A percentile compares a stretch with the other conserved stretches of the same genome.
Conservation (phyloP, 2,797 vertebrate genomes). For the Muscicapa striata region DNA sequence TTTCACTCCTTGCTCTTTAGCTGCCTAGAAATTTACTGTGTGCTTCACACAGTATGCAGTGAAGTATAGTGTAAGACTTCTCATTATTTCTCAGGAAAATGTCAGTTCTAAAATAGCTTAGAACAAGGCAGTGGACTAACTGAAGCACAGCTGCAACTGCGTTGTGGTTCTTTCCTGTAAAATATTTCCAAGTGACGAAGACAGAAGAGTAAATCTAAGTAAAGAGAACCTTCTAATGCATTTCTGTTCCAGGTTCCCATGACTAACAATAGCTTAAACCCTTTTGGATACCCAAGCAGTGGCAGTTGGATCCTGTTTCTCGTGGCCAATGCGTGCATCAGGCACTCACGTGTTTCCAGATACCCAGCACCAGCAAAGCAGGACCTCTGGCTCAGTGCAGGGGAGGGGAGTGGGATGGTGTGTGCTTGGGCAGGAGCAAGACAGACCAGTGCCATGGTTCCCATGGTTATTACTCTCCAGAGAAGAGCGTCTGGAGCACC, state of each 20-base stretch:
- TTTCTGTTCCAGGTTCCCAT: neutral
- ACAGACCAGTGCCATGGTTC: neutral
- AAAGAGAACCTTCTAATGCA: neutral
- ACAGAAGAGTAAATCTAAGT: neutral
- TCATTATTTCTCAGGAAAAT: slow-evolving; percentile 22
- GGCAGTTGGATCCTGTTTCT: neutral
- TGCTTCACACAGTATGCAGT: neutral
- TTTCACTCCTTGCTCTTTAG: neutral
- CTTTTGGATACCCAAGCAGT: neutral
- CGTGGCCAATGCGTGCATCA: accelerated
- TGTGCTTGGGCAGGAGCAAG: neutral
- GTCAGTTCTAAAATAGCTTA: neutral
- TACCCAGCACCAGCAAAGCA: accelerated
- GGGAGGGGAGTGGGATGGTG: accelerated
- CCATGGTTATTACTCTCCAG: accelerated
- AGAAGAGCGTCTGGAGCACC: neutral
- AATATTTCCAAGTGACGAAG: neutral
- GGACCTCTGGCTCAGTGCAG: neutral
- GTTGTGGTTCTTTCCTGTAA: neutral
- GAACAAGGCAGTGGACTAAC: neutral
- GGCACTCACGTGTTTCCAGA: accelerated
- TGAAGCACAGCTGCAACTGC: neutral
- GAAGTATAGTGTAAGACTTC: slow-evolving; percentile 7
- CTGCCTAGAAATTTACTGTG: neutral
- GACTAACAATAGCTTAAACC: neutral